These are phyloP conservation scores for Zeuzera pyrina DNA, from an alignment of 2,888 invertebrate genomes.

Conservation along the genomic window DNA sequence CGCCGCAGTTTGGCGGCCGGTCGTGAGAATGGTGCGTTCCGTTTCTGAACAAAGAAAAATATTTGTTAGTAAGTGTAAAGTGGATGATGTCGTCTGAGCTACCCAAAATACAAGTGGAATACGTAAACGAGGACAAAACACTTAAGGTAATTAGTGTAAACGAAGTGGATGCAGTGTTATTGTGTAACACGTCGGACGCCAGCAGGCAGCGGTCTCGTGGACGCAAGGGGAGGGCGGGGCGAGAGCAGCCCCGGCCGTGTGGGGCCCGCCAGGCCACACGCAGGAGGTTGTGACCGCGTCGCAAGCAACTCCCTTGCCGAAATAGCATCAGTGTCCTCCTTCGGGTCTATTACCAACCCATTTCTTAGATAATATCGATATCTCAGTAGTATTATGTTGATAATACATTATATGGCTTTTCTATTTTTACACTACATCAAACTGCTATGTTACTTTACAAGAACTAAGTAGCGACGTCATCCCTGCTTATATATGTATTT, in stretches of 20 bases:
- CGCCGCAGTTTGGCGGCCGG: conserved; percentile 70
- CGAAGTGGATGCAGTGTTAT: conserved; percentile 53
- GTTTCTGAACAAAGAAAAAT: conserved; percentile 63
- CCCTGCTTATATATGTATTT: too few relatives aligned
- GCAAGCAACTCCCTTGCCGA: conserved; percentile 69
- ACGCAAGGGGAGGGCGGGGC: conserved; percentile 74
- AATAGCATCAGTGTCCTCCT: conserved; percentile 55
- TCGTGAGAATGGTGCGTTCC: conserved; percentile 67
- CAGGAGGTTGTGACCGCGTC: conserved; percentile 75
- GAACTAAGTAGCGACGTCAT: too few relatives aligned
- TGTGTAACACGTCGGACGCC: conserved; percentile 67
- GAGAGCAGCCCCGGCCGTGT: conserved; percentile 68
- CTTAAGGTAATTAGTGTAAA: conserved; percentile 56
- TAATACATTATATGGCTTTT: too few relatives aligned
- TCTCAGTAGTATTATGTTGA: too few relatives aligned
- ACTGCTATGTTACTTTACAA: too few relatives aligned
- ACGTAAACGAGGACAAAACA: conserved; percentile 62
- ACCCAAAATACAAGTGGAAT: conserved; percentile 64
- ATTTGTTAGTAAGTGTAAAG: conserved; percentile 55
- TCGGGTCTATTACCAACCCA: conserved; percentile 26
- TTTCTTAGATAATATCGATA: too few relatives aligned
- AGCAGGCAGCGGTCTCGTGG: conserved; percentile 67
- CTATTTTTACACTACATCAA: too few relatives aligned
- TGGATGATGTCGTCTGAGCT: conserved; percentile 71
- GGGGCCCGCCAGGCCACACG: conserved; percentile 74